These are phyloP conservation scores for Apaloderma vittatum DNA, from an alignment of 2,113 vertebrate species.

Conservation along the genomic window DNA sequence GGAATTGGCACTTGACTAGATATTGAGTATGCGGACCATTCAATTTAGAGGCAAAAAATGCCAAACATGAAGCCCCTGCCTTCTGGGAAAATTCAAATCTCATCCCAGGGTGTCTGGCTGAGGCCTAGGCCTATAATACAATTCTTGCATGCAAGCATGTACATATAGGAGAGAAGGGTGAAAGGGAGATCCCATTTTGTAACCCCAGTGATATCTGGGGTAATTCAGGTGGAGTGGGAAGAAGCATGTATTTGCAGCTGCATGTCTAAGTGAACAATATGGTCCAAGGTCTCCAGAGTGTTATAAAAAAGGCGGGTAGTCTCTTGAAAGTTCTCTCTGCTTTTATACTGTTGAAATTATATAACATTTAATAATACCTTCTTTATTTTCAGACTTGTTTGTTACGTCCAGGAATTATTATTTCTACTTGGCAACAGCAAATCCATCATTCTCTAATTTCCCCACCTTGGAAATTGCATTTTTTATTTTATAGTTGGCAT, in stretches of 20 bases:
- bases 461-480: constrained; percentile 71
- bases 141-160: neutral
- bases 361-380: constrained; percentile 69
- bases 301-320: neutral
- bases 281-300: neutral
- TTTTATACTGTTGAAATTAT: constrained; percentile 62
- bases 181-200: neutral
- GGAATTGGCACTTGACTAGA: neutral
- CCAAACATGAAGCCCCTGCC: neutral
- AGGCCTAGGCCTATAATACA: neutral
- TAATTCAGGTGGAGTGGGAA: neutral
- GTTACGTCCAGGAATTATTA: constrained; percentile 67
- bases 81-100: neutral
- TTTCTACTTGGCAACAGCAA: constrained; percentile 75
- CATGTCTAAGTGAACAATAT: neutral
- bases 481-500: constrained; percentile 74
- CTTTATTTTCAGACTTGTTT: constrained; percentile 66
- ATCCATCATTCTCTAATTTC: constrained; percentile 74
- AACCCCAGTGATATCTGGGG: neutral
- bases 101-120: neutral
- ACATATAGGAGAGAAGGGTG: neutral
- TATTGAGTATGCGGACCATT: neutral
- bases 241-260: neutral
- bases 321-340: constrained; percentile 13
- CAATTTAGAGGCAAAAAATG: neutral